Evolutionary conservation across 2,113 vertebrate species (phyloP), one percentile per base, ranked within the genome.

Genomic region (Gymnarchus niloticus): DNA sequence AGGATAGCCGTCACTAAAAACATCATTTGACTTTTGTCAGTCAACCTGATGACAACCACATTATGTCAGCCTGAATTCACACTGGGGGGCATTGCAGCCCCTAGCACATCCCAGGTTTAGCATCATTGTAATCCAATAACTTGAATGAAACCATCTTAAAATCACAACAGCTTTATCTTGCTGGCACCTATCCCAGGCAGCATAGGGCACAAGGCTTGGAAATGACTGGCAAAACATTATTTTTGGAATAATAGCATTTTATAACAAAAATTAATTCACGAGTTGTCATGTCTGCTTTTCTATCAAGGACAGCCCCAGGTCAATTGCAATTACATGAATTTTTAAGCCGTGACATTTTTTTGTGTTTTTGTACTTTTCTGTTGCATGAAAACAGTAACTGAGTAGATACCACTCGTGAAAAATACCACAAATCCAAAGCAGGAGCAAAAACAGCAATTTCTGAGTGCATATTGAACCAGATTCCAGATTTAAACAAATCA

Each of bases 341-440:
- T 69, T 73, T 41, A 73, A 73, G 65, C 65, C 65, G 41, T 73
- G 33, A 73, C 65, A 73, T 73, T 17, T 73, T 73, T 73, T 33
- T 73, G 41, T 73, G 19, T 37, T 73, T 73, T 33, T 41, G 28
- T 14, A 73, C 65, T 73, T 73, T n/a, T 19, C 33, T 73, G 14
- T 73, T 73, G 33, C 65, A 37, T 33, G 41, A 69, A 17, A 69
- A 73, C 65, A 41, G 28, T 19, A 19, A 19, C 33, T 73, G 14
- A 10, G 41, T 73, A 73, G 41, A 73, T 37, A 73, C 14, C 33
- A 73, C 33, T 73, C 65, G 41, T 4, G 65, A 41, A 33, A 73
- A 33, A 37, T 19, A 41, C 33, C 28, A 2, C 65, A 73, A 41
- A 33, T 33, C 65, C 28, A 6, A 14, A 73, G 7, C 33, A 73